Percentiles rank a stretch among this genome's conserved stretches.
Evolutionary conservation across 2,113 vertebrate species (phyloP).

Genomic region (Machaerirhynchus nigripectus): DNA sequence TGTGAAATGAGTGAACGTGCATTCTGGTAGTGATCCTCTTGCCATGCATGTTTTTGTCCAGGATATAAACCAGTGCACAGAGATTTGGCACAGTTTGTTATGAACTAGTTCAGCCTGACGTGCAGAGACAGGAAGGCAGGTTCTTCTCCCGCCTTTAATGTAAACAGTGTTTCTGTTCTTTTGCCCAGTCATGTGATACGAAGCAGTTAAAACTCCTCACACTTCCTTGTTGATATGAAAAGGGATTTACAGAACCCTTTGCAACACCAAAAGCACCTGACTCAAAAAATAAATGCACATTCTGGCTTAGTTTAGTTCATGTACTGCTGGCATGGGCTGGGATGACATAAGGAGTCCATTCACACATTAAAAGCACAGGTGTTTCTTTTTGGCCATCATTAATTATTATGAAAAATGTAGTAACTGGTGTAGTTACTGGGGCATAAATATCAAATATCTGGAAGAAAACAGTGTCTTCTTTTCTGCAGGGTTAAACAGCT

Average conservation of each 20-base stretch:
- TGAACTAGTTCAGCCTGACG: background rate
- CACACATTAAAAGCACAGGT: background rate
- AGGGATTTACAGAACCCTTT: background rate
- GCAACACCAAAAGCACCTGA: background rate
- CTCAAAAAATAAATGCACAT: background rate
- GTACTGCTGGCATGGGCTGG: background rate
- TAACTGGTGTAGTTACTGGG: background rate
- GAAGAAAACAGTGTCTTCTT: background rate
- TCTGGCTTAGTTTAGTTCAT: background rate
- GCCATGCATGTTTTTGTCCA: background rate
- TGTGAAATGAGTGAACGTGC: background rate
- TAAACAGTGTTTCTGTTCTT: background rate
- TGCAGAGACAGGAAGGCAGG: background rate
- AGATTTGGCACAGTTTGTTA: background rate
- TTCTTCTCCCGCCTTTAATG: background rate
- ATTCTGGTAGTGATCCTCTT: background rate
- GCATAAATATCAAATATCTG: background rate
- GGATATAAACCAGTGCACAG: background rate
- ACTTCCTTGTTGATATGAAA: background rate
- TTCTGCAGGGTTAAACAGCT: constrained; percentile 89
- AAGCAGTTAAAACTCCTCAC: background rate
- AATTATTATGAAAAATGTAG: background rate
- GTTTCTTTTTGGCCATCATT: background rate
- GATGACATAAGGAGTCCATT: background rate
- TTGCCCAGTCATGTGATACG: background rate